These are phyloP conservation scores for Lithophane socia DNA, from an alignment of 2,888 invertebrate genomes.

Conservation along the genomic window DNA sequence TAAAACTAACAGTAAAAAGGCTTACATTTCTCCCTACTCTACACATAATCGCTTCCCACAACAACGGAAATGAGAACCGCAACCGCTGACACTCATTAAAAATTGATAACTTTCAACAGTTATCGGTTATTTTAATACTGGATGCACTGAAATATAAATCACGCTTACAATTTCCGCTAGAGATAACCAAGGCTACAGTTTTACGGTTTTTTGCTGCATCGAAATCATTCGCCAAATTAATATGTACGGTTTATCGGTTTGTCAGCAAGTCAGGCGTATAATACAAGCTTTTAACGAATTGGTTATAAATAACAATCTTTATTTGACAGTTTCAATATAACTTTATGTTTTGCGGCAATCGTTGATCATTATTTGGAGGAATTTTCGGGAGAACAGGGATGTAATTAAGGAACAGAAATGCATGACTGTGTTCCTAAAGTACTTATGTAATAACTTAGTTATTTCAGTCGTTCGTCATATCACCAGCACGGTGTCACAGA, in stretches of 20 bases:
- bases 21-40: neutral
- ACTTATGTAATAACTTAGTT: neutral
- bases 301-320: constrained; percentile 17
- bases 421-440: neutral
- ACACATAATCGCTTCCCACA: constrained; percentile 1
- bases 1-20: neutral
- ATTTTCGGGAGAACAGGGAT: constrained; percentile 17
- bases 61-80: constrained; percentile 31
- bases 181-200: constrained; percentile 38
- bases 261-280: constrained; percentile 9
- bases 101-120: constrained; percentile 47
- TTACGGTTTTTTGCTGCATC: constrained; percentile 30
- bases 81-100: constrained; percentile 26
- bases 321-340: constrained; percentile 38
- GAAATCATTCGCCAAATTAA: constrained; percentile 30
- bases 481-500: neutral
- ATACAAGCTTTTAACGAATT: constrained; percentile 32
- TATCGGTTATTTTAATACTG: constrained; percentile 52
- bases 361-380: constrained; percentile 47
- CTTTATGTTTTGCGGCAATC: constrained; percentile 41
- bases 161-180: constrained; percentile 50
- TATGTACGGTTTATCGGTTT: constrained; percentile 26
- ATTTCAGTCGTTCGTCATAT: neutral
- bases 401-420: constrained; percentile 10
- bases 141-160: constrained; percentile 57